Conservation (phyloP, 2,113 vertebrate genomes). For the Setophaga coronata region DNA sequence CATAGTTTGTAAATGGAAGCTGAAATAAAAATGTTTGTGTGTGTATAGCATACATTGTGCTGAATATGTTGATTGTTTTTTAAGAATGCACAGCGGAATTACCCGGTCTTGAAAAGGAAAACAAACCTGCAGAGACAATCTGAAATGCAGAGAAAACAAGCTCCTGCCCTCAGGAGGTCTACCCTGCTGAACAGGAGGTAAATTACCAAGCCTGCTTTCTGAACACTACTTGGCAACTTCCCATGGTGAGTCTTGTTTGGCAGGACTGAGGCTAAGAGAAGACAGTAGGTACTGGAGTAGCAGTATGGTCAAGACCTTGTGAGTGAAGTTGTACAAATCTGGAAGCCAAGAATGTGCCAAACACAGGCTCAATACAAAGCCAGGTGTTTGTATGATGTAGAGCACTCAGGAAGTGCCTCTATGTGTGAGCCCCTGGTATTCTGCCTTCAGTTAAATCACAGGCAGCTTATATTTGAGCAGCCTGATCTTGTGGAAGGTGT, state of each 20-base stretch:
- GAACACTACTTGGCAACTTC: not conserved
- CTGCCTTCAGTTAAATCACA: not conserved
- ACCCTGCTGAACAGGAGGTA: slow-evolving; percentile 83
- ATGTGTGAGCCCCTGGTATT: not conserved
- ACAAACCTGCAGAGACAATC: slow-evolving; percentile 76
- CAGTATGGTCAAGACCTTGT: not conserved
- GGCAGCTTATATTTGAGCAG: not conserved
- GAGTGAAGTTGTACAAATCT: not conserved
- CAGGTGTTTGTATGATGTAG: not conserved
- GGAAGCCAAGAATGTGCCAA: not conserved
- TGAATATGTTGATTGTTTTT: not conserved
- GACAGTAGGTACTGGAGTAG: not conserved
- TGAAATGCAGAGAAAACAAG: slow-evolving; percentile 78
- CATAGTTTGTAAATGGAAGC: not conserved
- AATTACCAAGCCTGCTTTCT: slow-evolving; percentile 28
- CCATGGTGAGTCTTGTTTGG: not conserved
- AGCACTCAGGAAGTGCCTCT: not conserved
- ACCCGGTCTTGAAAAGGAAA: slow-evolving; percentile 78
- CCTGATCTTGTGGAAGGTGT: not conserved
- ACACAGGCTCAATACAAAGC: not conserved
- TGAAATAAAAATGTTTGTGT: not conserved
- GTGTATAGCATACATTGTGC: not conserved
- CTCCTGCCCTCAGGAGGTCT: slow-evolving; percentile 72
- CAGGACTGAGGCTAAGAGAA: not conserved
- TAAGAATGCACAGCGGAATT: slow-evolving; percentile 76